Percentiles rank a stretch among this genome's conserved stretches.
Evolutionary conservation across 2,888 invertebrate genomes (phyloP).

Genomic region (Eulithis testata): DNA sequence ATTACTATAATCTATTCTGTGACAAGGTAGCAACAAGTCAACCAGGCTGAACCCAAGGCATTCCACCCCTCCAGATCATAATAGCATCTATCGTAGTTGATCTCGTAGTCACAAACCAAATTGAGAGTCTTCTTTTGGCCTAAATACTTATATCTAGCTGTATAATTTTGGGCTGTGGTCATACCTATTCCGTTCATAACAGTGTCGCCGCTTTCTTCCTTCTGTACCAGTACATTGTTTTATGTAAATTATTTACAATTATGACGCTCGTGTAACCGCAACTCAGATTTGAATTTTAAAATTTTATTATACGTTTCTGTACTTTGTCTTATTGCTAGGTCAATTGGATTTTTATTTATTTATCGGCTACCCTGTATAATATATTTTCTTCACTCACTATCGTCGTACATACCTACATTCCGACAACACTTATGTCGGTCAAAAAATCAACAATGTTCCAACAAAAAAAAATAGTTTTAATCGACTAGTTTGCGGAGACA

Average conservation of each 20-base stretch:
- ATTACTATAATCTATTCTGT: no score
- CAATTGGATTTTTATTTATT: not conserved
- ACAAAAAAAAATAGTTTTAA: no score
- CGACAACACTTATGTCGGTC: no score
- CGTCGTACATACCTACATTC: no score
- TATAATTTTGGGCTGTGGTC: constrained; percentile 12
- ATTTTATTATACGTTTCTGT: not conserved
- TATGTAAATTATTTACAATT: constrained; percentile 47
- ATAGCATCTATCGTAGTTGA: no score
- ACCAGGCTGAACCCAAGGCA: no score
- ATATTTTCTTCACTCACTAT: no score
- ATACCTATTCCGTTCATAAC: constrained; percentile 57
- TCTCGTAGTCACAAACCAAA: no score
- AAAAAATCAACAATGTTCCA: no score
- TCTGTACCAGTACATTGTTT: constrained; percentile 57
- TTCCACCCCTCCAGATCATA: no score
- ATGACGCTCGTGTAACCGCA: constrained; percentile 20
- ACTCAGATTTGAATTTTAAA: constrained; percentile 18
- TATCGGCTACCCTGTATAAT: not conserved
- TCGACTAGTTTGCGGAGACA: not conserved
- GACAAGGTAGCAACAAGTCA: no score
- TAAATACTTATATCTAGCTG: constrained; percentile 7
- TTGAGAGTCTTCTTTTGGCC: not conserved
- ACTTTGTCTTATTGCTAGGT: constrained; percentile 5
- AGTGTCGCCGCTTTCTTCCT: constrained; percentile 50